phyloP scores from a whole-genome alignment of 2,797 vertebrate genomes.

The Girardinus metallicus region DNA sequence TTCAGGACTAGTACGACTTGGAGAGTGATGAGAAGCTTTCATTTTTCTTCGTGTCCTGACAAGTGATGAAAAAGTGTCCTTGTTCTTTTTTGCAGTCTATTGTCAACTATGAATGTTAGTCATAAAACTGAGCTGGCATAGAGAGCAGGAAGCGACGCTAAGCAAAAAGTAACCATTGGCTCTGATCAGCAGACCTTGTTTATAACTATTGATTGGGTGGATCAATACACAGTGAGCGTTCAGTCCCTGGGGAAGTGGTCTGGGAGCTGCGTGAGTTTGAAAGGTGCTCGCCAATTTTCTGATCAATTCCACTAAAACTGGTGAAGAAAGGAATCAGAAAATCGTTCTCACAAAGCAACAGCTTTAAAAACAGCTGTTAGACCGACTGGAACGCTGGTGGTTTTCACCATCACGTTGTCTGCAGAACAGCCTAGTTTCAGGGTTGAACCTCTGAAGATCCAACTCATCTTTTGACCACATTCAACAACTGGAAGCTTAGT shows the following conservation, averaged over 20 bases:
- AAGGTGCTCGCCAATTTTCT: constrained; percentile 27
- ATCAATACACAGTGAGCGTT: constrained; percentile 57
- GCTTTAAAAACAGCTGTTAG: neutral
- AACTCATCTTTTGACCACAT: neutral
- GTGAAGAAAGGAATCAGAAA: neutral
- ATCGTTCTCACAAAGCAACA: neutral
- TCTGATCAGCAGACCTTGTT: constrained; percentile 47
- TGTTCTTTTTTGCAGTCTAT: constrained; percentile 10
- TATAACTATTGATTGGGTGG: constrained; percentile 36
- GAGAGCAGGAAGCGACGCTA: constrained; percentile 7
- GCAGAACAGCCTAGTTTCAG: neutral
- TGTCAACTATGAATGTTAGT: constrained; percentile 12
- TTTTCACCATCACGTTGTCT: neutral
- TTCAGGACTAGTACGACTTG: constrained; percentile 47
- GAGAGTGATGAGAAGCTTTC: constrained; percentile 37
- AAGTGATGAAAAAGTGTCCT: constrained; percentile 40
- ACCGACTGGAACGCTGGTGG: neutral
- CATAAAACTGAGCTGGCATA: neutral
- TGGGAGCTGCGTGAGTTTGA: constrained; percentile 18
- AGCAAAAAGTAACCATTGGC: constrained; percentile 41
- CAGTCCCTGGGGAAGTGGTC: constrained; percentile 8
- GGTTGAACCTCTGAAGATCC: neutral
- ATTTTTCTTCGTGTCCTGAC: constrained; percentile 45
- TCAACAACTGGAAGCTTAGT: neutral
- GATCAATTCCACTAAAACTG: constrained; percentile 38